A percentile compares a stretch with the other conserved stretches of the same genome.
phyloP scores from a whole-genome alignment of 2,113 vertebrate genomes.

The Bothrops jararaca region DNA sequence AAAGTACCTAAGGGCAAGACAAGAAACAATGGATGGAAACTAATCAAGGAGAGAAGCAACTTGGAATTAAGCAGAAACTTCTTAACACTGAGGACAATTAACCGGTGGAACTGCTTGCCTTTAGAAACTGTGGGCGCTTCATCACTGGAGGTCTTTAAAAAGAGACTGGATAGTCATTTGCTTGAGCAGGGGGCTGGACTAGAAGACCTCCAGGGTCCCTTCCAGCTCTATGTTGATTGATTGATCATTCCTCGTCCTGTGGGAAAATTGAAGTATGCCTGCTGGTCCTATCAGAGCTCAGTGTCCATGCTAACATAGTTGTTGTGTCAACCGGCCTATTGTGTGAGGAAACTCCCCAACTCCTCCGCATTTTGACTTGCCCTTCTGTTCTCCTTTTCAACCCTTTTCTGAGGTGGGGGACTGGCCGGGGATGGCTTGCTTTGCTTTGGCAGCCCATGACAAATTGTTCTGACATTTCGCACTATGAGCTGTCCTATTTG shows the following conservation, averaged over 20 bases:
- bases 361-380: neutral
- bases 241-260: neutral
- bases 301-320: neutral
- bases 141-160: neutral
- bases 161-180: neutral
- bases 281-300: neutral
- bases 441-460: neutral
- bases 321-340: neutral
- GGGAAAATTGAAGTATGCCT: neutral
- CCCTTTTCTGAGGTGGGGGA: rapidly evolving
- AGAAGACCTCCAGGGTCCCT: neutral
- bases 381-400: neutral
- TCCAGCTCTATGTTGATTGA: neutral
- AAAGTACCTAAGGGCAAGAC: too few relatives aligned
- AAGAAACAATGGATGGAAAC: too few relatives aligned
- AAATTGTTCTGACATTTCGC: conserved; percentile 7
- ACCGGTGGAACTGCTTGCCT: neutral
- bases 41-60: too few relatives aligned
- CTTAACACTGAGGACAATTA: too few relatives aligned
- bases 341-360: neutral
- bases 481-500: neutral
- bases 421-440: neutral
- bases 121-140: neutral
- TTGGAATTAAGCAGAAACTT: too few relatives aligned
- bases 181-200: neutral